A percentile compares a stretch with the other conserved stretches of the same genome.
These are phyloP conservation scores for Morone saxatilis DNA, from an alignment of 2,113 vertebrate species.

Conservation along the genomic window DNA sequence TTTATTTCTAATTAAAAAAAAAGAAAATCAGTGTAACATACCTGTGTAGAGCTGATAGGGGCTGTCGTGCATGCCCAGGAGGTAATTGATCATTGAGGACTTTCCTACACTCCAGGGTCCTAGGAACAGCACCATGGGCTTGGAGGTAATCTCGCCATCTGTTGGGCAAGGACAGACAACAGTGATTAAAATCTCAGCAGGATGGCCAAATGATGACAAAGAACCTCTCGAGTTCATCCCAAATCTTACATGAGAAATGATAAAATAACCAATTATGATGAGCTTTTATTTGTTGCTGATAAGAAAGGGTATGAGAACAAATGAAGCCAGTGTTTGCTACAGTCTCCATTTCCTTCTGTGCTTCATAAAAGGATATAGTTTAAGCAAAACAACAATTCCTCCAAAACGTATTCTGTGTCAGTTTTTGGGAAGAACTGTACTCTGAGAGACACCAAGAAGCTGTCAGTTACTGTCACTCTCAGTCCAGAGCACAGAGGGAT, in stretches of 20 bases:
- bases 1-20: background rate
- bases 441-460: conserved; percentile 9
- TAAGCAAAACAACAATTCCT: conserved; percentile 9
- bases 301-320: background rate
- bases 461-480: background rate
- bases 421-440: conserved; percentile 39
- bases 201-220: background rate
- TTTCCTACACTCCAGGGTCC: conserved; percentile 99
- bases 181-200: conserved; percentile 47
- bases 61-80: conserved; percentile 92
- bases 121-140: conserved; percentile 98
- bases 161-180: conserved; percentile 40
- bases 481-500: conserved; percentile 21
- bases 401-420: background rate
- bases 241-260: background rate
- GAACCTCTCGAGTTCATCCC: conserved; percentile 32
- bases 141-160: conserved; percentile 99
- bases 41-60: conserved; percentile 98
- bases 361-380: background rate
- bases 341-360: background rate
- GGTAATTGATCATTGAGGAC: conserved; percentile 99
- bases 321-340: background rate
- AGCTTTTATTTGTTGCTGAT: conserved; percentile 4
- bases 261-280: background rate
- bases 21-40: conserved; percentile 59